phyloP scores from a whole-genome alignment of 2,797 vertebrate genomes.

The Pseudochirops cupreus region DNA sequence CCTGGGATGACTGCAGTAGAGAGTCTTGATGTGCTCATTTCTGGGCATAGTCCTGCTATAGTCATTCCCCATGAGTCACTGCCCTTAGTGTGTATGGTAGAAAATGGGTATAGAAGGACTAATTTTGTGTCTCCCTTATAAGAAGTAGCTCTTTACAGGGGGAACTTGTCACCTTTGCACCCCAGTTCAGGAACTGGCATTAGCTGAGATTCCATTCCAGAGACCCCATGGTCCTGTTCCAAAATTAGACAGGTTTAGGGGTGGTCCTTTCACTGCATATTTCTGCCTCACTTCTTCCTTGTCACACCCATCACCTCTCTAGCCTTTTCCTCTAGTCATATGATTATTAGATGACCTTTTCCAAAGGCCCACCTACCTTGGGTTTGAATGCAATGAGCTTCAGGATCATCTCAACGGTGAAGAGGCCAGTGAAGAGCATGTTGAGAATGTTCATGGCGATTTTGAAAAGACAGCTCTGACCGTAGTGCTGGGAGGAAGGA shows the following conservation, averaged over 20 bases:
- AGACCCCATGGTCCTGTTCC: constrained; percentile 64
- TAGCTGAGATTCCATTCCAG: constrained; percentile 76
- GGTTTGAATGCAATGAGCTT: constrained; percentile 99
- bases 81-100: background rate
- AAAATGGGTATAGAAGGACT: background rate
- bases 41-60: background rate
- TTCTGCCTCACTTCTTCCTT: constrained; percentile 78
- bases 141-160: background rate
- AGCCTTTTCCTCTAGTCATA: background rate
- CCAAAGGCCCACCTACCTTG: constrained; percentile 93
- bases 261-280: constrained; percentile 38
- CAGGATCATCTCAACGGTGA: constrained; percentile 99
- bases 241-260: constrained; percentile 56
- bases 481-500: constrained; percentile 84
- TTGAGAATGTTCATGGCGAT: constrained; percentile 99
- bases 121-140: background rate
- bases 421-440: constrained; percentile 99
- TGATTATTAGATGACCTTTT: background rate
- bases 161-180: background rate
- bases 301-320: background rate
- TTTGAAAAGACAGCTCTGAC: constrained; percentile 92
- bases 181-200: constrained; percentile 8
- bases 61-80: background rate
- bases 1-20: constrained; percentile 7
- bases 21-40: constrained; percentile 68